Evolutionary conservation across 2,888 invertebrate species (phyloP).

Genomic region (Silvanus unidentatus): DNA sequence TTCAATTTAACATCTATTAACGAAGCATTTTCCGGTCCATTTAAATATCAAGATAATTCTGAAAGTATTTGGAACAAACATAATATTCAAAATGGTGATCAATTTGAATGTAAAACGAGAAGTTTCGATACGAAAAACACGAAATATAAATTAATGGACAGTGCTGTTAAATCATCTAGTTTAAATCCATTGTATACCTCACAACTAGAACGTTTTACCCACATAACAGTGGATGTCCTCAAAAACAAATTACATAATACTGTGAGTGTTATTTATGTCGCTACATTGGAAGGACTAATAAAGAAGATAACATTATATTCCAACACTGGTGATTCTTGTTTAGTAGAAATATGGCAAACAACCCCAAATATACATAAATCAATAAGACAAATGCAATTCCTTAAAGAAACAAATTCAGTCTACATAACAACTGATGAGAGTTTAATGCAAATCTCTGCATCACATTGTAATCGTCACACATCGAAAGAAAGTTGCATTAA

Average conservation of each 20-base stretch:
- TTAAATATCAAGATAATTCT: slow-evolving; percentile 74
- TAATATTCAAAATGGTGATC: slow-evolving; percentile 51
- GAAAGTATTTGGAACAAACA: slow-evolving; percentile 73
- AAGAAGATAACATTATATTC: slow-evolving; percentile 77
- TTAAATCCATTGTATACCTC: slow-evolving; percentile 64
- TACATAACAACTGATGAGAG: slow-evolving; percentile 68
- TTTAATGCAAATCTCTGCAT: slow-evolving; percentile 67
- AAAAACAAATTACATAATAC: slow-evolving; percentile 63
- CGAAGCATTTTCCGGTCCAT: slow-evolving; percentile 76
- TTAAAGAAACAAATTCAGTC: slow-evolving; percentile 75
- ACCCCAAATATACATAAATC: slow-evolving; percentile 34
- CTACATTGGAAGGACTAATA: slow-evolving; percentile 68
- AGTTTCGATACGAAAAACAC: slow-evolving; percentile 55
- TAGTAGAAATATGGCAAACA: slow-evolving; percentile 79
- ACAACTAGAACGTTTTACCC: slow-evolving; percentile 65
- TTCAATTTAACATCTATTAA: slow-evolving; percentile 80
- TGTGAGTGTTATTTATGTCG: slow-evolving; percentile 75
- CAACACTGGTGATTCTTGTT: slow-evolving; percentile 64
- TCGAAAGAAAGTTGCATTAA: slow-evolving; percentile 68
- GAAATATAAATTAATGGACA: slow-evolving; percentile 82
- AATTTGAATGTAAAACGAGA: slow-evolving; percentile 56
- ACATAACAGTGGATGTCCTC: slow-evolving; percentile 77
- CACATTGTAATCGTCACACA: slow-evolving; percentile 70
- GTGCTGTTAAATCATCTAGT: slow-evolving; percentile 71
- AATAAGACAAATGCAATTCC: slow-evolving; percentile 67